These are phyloP conservation scores for Pseudoatta argentina DNA, from an alignment of 1,140 invertebrate genomes.

Conservation along the genomic window DNA sequence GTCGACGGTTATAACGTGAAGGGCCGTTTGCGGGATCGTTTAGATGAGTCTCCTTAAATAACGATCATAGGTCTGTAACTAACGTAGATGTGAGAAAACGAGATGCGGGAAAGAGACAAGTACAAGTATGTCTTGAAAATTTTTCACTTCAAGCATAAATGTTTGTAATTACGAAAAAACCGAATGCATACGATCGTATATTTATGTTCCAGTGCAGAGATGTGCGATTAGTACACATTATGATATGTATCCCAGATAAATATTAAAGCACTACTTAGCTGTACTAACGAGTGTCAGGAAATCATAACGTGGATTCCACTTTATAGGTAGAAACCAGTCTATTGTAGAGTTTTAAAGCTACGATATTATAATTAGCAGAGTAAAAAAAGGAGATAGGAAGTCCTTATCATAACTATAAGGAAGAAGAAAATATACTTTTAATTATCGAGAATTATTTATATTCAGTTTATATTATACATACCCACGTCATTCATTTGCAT, in stretches of 20 bases:
- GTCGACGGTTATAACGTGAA: conserved; percentile 69
- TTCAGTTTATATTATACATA: neutral
- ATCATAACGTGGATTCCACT: neutral
- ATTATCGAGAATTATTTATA: neutral
- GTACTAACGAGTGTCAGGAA: neutral
- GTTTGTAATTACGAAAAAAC: conserved; percentile 26
- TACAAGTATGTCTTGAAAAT: neutral
- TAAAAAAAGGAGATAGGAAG: neutral
- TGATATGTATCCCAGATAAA: conserved; percentile 14
- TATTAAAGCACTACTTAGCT: conserved; percentile 4
- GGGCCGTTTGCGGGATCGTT: conserved; percentile 71
- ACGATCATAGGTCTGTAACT: conserved; percentile 59
- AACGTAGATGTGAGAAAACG: conserved; percentile 15
- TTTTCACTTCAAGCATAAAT: neutral
- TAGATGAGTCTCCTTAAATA: conserved; percentile 70
- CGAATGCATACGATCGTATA: neutral
- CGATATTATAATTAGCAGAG: neutral
- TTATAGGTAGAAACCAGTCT: neutral
- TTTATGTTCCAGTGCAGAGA: neutral
- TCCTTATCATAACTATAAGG: neutral
- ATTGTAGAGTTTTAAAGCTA: neutral
- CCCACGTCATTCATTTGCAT: neutral
- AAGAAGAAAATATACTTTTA: neutral
- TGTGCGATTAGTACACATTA: conserved; percentile 28
- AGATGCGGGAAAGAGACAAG: neutral